These are phyloP conservation scores for Metallyticus violacea DNA, from an alignment of 2,888 invertebrate genomes.

Conservation along the genomic window DNA sequence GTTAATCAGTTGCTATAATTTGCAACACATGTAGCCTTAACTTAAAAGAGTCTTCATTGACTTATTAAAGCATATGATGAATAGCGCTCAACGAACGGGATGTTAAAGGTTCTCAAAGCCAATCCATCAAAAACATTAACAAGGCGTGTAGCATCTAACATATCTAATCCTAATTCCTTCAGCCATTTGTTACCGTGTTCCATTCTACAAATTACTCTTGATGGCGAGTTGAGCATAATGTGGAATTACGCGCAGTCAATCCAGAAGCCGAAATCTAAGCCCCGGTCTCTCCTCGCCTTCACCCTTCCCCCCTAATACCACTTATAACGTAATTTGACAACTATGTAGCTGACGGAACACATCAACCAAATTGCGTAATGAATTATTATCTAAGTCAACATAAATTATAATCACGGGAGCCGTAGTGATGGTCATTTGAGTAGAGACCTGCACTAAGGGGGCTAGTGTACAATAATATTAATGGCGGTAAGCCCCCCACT, in stretches of 20 bases:
- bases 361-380: conserved; percentile 18
- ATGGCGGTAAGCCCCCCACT: background rate
- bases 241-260: conserved; percentile 4
- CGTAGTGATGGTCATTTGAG: background rate
- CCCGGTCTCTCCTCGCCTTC: background rate
- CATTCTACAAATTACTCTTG: conserved; percentile 10
- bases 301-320: background rate
- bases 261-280: conserved; percentile 14
- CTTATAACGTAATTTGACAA: conserved; percentile 19
- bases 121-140: background rate
- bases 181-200: background rate
- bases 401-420: conserved; percentile 7
- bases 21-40: background rate
- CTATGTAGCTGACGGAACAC: conserved; percentile 15
- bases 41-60: background rate
- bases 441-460: background rate
- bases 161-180: background rate
- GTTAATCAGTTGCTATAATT: background rate
- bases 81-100: background rate
- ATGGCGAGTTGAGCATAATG: background rate
- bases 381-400: conserved; percentile 18
- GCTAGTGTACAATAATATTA: conserved; percentile 6
- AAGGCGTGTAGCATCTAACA: background rate
- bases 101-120: background rate
- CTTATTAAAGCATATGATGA: background rate